Base-by-base conservation (phyloP, 2,888 invertebrate genomes). In the Trilocha varians region DNA sequence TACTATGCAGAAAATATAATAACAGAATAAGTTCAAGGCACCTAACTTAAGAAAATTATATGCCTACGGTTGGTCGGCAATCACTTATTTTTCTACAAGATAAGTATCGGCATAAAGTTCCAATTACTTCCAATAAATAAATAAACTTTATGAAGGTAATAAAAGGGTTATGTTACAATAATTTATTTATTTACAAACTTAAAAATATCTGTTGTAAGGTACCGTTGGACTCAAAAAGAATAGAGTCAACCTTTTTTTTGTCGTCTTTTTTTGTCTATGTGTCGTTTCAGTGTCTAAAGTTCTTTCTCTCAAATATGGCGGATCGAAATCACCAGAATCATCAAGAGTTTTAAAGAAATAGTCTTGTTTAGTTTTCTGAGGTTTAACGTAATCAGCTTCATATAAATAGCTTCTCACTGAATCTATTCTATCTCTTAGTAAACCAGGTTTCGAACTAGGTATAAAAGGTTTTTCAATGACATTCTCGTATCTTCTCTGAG, bases 211-310 rank as follows among this genome's bases (percentile, higher is more conserved):
- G 45, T 72, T 69, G 42, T 74, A 74, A 1, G 75, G 66, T 42
- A 62, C 62, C 16, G 82, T 80, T 0, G 83, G 83, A 45, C 80
- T 83, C 42, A 76, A 59, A 52, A 78, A 84, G 55, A 79, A 82
- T 44, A 83, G 63, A 1, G 80, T 80, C 47, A 63, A 64, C 36
- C 67, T 57, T 18, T 56, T 50, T 42, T 68, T 57, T 39, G 42
- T 58, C 1, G 59, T 61, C 9, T 43, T 54, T 35, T 6, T 40
- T 3, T 43, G 38, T 1, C 51, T 46, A 0, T 41, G 50, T 5
- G 47, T 41, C 4, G 53, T 53, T 5, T 48, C 40, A 1, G 41
- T 25, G 11, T 49, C 43, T 46, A 25, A 32, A 37, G 3, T 35
- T 42, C 18, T 34, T 36, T 40, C 43, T 52, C 15, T 43, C 49